Conservation (phyloP, 2,113 vertebrate genomes). For the Bambusicola thoracicus region DNA sequence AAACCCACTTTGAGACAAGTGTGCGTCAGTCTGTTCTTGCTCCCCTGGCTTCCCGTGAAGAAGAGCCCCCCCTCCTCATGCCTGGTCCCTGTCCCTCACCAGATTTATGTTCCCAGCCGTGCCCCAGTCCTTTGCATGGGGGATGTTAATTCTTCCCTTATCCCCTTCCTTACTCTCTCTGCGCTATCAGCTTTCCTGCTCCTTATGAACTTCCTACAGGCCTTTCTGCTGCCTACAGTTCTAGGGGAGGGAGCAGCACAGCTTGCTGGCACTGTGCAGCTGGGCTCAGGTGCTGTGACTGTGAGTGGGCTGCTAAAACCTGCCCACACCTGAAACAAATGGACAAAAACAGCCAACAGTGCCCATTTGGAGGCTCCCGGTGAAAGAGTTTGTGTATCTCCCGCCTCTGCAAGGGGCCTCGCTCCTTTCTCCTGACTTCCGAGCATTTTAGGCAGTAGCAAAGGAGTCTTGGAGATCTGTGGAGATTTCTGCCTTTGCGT, state of each 20-base stretch:
- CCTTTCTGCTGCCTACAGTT: not conserved
- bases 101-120: not conserved
- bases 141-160: not conserved
- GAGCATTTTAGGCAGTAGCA: not conserved
- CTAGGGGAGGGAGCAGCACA: not conserved
- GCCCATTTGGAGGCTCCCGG: not conserved
- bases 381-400: not conserved
- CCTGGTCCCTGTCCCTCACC: not conserved
- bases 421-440: not conserved
- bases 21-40: slow-evolving; percentile 15
- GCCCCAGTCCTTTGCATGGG: not conserved
- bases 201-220: not conserved
- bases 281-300: not conserved
- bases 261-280: not conserved
- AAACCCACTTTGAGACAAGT: slow-evolving; percentile 75
- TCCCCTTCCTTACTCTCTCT: not conserved
- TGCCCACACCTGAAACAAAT: not conserved
- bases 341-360: not conserved
- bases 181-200: not conserved
- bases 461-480: not conserved
- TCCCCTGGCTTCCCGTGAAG: not conserved
- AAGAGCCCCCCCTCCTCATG: not conserved
- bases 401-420: not conserved
- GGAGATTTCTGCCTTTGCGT: not conserved
- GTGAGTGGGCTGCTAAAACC: not conserved